Evolutionary conservation across 2,113 vertebrate genomes (phyloP).

Genomic region (Ariopsis seemanni): DNA sequence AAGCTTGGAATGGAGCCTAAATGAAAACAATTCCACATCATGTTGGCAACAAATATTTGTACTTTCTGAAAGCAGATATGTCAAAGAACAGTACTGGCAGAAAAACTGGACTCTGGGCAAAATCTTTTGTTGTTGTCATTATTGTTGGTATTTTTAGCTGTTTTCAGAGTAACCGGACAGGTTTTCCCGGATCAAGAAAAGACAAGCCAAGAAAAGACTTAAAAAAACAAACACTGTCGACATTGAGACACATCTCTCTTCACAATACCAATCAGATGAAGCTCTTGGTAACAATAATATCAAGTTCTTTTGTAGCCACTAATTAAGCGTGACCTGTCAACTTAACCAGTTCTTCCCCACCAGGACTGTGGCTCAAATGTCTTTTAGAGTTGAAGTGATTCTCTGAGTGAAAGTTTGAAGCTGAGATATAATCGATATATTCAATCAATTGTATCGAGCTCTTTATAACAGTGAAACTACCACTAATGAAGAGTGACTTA

Average conservation of each 20-base stretch:
- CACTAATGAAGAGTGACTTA: constrained; percentile 10
- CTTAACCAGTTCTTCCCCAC: background rate
- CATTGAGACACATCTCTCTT: background rate
- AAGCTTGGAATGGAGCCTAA: background rate
- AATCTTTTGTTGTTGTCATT: background rate
- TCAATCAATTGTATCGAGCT: background rate
- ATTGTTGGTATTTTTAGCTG: background rate
- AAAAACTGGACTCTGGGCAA: background rate
- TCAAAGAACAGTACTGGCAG: background rate
- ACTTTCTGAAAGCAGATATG: background rate
- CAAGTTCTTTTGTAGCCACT: background rate
- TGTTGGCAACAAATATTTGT: background rate
- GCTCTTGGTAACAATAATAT: background rate
- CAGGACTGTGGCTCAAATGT: constrained; percentile 23
- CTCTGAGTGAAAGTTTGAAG: constrained; percentile 4
- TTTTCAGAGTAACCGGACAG: background rate
- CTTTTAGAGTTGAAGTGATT: constrained; percentile 10
- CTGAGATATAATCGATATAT: constrained; percentile 20
- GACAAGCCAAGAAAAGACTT: background rate
- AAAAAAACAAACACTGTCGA: background rate
- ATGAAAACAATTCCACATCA: background rate
- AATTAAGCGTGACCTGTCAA: constrained; percentile 3
- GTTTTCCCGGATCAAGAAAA: background rate
- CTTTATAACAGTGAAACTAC: constrained; percentile 7
- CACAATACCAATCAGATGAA: background rate